phyloP scores from a whole-genome alignment of 1,140 invertebrate species.

The Lasioglossum albipes region DNA sequence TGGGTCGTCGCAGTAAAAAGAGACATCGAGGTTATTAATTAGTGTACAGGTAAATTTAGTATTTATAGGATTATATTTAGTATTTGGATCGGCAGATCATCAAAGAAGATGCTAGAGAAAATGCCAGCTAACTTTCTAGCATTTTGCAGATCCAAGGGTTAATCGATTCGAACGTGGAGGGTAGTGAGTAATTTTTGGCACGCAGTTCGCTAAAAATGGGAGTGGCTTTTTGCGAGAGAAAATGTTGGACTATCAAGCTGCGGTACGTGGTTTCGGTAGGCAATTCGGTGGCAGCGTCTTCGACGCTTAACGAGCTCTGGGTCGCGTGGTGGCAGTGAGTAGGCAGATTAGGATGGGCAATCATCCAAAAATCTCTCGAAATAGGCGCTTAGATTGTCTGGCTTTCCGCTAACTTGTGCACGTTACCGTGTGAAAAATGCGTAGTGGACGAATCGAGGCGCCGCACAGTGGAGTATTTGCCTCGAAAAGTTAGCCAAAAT shows the following conservation, averaged over 20 bases:
- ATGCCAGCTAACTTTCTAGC: no score
- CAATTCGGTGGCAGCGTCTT: constrained; percentile 4
- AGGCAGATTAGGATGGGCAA: constrained; percentile 56
- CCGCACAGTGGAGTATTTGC: background rate
- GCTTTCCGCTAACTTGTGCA: constrained; percentile 25
- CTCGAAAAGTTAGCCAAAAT: no score
- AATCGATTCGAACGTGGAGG: no score
- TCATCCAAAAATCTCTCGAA: constrained; percentile 64
- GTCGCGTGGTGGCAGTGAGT: constrained; percentile 60
- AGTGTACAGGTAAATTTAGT: no score
- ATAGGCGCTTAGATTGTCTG: constrained; percentile 57
- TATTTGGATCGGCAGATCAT: no score
- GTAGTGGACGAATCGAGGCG: constrained; percentile 6
- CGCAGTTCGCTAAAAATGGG: no score
- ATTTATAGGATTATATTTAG: no score
- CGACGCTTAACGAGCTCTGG: constrained; percentile 46
- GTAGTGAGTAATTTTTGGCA: no score
- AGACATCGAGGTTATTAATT: no score
- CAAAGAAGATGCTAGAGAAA: no score
- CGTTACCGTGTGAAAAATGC: constrained; percentile 32
- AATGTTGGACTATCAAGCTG: background rate
- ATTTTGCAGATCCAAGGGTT: no score
- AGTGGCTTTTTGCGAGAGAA: background rate
- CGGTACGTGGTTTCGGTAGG: background rate
- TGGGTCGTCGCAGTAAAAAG: no score